Evolutionary conservation across 2,113 vertebrate species (phyloP), one percentile per base, ranked within the genome.

Genomic region (Podarcis raffonei): DNA sequence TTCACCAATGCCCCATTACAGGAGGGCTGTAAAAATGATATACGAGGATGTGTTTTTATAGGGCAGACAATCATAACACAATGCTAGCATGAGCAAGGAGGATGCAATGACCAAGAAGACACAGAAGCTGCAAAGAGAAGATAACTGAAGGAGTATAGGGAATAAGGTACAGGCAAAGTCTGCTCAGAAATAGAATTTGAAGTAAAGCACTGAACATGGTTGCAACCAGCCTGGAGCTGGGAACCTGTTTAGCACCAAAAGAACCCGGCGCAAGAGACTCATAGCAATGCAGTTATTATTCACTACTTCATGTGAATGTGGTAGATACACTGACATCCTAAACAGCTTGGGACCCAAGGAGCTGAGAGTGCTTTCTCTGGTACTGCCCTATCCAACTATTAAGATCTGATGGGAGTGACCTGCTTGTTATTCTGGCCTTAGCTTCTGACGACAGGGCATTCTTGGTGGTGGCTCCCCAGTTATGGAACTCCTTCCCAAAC

Each of bases 1-100:
- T 13, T 13, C 35, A 74, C 48, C 57, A 87, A 74, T 65, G 79
- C 7, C 35, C 79, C 69, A 87, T 82, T 82, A 87, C 6, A 3
- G 48, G 37, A 75, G 9, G 68, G 66, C 57, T 81, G 68, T 87
- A 87, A 87, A 87, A 81, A 87, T 72, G 48, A 81, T 81, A 42
- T 39, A 71, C 27, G 57, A 71, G 37, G 25, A 69, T 53, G 65
- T 53, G 11, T 53, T 79, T 74, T 69, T 69, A 79, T 69, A 68
- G 76, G 3, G 13, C 30, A 30, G 76, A 32, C 39, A 69, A 79
- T 66, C 59, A 53, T 3, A 69, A 35, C 39, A 7, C 39, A 23
- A 16, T 18, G 22, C 68, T 48, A 78, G 5, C 20, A 35, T 6
- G 13, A 53, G 3, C 39, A 79, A 66, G 39, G n/a, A n/a, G 39